phyloP scores from a whole-genome alignment of 1,140 invertebrate genomes.

The Polypedilum vanderplanki region DNA sequence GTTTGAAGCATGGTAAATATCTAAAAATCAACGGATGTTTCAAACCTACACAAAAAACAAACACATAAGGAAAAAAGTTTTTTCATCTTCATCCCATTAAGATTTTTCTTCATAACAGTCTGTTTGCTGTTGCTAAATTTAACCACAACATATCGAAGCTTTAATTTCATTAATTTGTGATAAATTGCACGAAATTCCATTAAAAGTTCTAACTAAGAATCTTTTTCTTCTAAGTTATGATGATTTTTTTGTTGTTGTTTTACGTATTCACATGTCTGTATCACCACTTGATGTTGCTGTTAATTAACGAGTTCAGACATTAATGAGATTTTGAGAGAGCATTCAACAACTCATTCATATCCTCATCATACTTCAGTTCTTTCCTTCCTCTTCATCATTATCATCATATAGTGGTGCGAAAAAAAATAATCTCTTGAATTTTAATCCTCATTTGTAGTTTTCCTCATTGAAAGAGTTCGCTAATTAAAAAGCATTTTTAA shows the following conservation, averaged over 20 bases:
- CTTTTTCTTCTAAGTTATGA: not conserved
- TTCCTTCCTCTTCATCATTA: too few relatives aligned
- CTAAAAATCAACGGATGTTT: not conserved
- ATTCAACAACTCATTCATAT: not conserved
- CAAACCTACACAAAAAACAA: not conserved
- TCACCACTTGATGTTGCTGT: not conserved
- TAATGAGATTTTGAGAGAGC: conserved; percentile 17
- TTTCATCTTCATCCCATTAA: not conserved
- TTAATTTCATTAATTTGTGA: conserved; percentile 20
- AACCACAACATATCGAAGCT: not conserved
- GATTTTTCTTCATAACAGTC: not conserved
- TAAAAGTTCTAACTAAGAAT: not conserved
- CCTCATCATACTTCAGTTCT: not conserved
- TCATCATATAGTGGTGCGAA: too few relatives aligned
- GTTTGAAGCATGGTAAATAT: not conserved
- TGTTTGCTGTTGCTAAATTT: not conserved
- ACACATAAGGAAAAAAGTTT: not conserved
- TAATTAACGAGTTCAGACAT: conserved; percentile 7
- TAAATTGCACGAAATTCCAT: conserved; percentile 3
- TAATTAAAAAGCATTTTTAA: too few relatives aligned
- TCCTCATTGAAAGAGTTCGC: too few relatives aligned
- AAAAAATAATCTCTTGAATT: too few relatives aligned
- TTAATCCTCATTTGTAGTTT: too few relatives aligned
- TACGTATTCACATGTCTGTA: not conserved
- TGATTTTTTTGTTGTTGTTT: not conserved